Evolutionary conservation across 2,888 invertebrate genomes (phyloP), one percentile per base, ranked within the genome.

Genomic region (Rapana venosa): DNA sequence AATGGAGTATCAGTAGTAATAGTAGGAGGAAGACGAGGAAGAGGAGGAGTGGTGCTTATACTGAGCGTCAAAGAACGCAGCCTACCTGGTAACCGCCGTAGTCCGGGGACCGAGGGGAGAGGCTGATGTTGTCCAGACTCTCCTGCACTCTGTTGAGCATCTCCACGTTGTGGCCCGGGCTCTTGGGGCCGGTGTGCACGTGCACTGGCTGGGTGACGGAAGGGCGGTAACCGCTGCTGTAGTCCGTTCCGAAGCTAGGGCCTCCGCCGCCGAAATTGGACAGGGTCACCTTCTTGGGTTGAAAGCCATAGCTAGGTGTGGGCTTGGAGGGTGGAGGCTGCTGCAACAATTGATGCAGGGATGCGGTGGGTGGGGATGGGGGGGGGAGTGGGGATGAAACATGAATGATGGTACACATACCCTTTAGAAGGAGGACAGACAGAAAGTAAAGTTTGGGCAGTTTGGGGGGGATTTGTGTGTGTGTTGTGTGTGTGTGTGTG

Each of bases 261-360:
- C 92, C 92, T 66, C 94, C 94, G 20, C 94, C 95, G 84, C 95
- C 95, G 89, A 92, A 92, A 87, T 93, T 93, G 89, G 91, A 92
- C 87, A 93, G 89, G 17, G 92, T 93, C 26, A 94, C 90, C 90
- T 94, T 94, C 87, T 91, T 94, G 32, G 94, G 94, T 87, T 92
- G 92, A 90, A 93, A 93, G 22, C 94, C 94, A 26, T 93, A 92
- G 32, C 91, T 36, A 58, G 84, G 84, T 22, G 83, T 36, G 6
- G 79, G 84, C 35, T 74, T 77, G 13, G 66, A 74, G 36, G 70
- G 56, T 70, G 87, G 89, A 11, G 90, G 91, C 90, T 91, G 90
- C 91, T 91, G 84, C n/a, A 85, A 89, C 85, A 61, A 47, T 36
- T 20, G 61, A n/a, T 74, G 74, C 66, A 66, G 20, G 66, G 17